Evolutionary conservation across 2,888 invertebrate genomes (phyloP).

Genomic region (Epinotia bilunana): DNA sequence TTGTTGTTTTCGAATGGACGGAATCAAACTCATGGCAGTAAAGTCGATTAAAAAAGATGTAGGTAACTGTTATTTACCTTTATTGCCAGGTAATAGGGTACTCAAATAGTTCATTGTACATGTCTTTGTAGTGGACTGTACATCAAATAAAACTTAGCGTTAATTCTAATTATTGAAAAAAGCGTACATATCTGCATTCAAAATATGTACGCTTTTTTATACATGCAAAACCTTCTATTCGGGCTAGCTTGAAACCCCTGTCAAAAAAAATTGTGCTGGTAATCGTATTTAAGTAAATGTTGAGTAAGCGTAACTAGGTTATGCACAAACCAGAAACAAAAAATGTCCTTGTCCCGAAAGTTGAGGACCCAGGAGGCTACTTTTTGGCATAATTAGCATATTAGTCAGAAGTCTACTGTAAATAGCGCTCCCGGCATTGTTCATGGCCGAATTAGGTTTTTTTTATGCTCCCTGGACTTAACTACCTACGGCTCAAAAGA

Average conservation of each 20-base stretch:
- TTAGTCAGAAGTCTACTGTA: neutral
- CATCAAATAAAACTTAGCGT: too few relatives aligned
- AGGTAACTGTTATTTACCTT: too few relatives aligned
- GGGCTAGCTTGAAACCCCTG: neutral
- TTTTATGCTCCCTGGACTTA: too few relatives aligned
- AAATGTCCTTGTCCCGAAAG: neutral
- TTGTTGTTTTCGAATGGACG: too few relatives aligned
- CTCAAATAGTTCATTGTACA: too few relatives aligned
- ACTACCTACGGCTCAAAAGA: too few relatives aligned
- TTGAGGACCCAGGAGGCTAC: neutral
- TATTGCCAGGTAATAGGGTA: too few relatives aligned
- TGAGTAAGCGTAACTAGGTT: neutral
- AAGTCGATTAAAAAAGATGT: too few relatives aligned
- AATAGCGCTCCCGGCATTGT: neutral
- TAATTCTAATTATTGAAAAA: neutral
- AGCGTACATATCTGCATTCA: neutral
- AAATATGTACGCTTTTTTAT: too few relatives aligned
- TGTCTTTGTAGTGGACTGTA: too few relatives aligned
- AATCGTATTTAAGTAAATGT: neutral
- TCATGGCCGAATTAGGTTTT: too few relatives aligned
- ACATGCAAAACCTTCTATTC: neutral
- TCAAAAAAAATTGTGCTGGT: neutral
- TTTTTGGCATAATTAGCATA: constrained; percentile 2
- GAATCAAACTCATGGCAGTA: too few relatives aligned
- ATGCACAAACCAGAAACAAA: neutral